phyloP scores from a whole-genome alignment of 2,113 vertebrate species.

The human region DNA sequence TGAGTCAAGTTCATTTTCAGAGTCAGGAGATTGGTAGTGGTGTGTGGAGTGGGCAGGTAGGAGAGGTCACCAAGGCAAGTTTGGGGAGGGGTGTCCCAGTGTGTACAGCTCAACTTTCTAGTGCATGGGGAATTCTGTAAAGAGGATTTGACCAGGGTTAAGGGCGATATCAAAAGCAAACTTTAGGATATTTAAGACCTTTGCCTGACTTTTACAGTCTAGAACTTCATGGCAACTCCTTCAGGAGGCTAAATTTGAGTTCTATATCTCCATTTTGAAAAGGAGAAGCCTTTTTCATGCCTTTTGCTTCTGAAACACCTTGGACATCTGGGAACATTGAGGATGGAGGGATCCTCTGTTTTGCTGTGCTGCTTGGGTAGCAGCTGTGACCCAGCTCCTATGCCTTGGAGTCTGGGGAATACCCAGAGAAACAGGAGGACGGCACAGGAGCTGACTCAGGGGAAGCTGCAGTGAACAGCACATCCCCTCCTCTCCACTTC shows the following conservation, averaged over 20 bases:
- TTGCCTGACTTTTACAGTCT: neutral
- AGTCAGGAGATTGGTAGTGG: neutral
- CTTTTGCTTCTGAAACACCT: neutral
- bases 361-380: neutral
- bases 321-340: neutral
- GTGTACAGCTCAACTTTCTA: neutral
- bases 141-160: neutral
- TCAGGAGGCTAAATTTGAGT: neutral
- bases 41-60: too few species aligned
- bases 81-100: neutral
- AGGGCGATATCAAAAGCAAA: neutral
- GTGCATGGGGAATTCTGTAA: neutral
- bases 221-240: neutral
- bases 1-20: neutral
- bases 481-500: neutral
- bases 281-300: neutral
- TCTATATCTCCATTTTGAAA: neutral
- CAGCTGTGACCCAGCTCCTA: neutral
- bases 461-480: neutral
- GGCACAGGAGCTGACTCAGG: accelerated
- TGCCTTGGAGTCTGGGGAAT: neutral
- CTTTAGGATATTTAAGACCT: neutral
- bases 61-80: neutral
- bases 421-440: neutral
- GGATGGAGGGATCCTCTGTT: neutral